phyloP scores from a whole-genome alignment of 2,113 vertebrate species.

The Pachypanchax playfairii region DNA sequence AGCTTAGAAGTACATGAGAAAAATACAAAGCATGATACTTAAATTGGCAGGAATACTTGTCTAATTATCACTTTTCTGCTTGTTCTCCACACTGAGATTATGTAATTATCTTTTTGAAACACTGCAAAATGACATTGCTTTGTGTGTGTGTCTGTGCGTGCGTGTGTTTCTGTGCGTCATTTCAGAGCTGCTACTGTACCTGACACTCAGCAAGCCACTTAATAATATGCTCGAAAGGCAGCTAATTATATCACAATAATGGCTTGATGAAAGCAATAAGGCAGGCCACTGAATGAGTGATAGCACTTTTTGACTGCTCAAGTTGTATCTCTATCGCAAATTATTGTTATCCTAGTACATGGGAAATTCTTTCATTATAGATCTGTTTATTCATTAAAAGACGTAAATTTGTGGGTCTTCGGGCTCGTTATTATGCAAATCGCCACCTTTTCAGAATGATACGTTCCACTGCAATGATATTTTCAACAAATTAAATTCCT shows the following conservation, averaged over 20 bases:
- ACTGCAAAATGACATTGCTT: constrained; percentile 68
- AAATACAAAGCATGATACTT: constrained; percentile 54
- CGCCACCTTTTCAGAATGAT: constrained; percentile 40
- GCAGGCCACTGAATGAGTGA: constrained; percentile 63
- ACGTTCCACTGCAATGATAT: constrained; percentile 51
- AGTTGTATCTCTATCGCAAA: constrained; percentile 47
- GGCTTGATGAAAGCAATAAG: constrained; percentile 74
- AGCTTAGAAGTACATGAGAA: constrained; percentile 14
- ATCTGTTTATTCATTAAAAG: constrained; percentile 52
- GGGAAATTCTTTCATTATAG: constrained; percentile 51
- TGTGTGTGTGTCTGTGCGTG: constrained; percentile 54
- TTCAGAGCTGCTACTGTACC: constrained; percentile 74
- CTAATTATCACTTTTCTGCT: constrained; percentile 80
- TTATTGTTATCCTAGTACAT: constrained; percentile 50
- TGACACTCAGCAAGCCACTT: constrained; percentile 80
- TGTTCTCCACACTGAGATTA: constrained; percentile 73
- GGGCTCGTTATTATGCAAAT: constrained; percentile 65
- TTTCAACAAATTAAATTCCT: constrained; percentile 65
- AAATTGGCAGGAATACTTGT: constrained; percentile 78
- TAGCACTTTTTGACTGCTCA: constrained; percentile 36
- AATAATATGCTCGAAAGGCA: constrained; percentile 78
- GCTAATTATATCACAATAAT: constrained; percentile 83
- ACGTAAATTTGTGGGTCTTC: constrained; percentile 26
- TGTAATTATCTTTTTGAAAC: constrained; percentile 79
- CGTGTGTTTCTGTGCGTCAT: constrained; percentile 57